phyloP scores from a whole-genome alignment of 2,797 vertebrate species.

The Sebastes trivittatus region DNA sequence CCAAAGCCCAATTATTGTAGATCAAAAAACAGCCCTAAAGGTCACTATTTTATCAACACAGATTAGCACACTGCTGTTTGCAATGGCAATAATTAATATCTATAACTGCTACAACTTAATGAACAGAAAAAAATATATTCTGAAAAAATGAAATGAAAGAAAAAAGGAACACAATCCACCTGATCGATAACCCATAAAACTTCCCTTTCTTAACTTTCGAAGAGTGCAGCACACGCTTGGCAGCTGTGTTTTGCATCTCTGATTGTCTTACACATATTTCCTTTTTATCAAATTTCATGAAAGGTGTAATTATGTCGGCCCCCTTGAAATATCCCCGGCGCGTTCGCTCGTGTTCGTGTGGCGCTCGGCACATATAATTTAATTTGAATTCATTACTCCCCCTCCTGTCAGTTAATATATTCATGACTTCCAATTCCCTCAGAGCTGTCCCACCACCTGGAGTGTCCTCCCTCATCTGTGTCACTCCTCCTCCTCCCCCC shows the following conservation, averaged over 20 bases:
- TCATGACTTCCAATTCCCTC: constrained; percentile 89
- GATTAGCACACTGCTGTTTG: background rate
- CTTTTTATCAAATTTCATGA: constrained; percentile 79
- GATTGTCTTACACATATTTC: constrained; percentile 78
- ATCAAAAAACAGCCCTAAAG: constrained; percentile 2
- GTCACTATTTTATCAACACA: background rate
- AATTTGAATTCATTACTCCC: constrained; percentile 90
- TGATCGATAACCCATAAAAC: constrained; percentile 17
- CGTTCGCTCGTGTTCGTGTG: constrained; percentile 74
- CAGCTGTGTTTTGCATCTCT: constrained; percentile 71
- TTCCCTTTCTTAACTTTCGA: constrained; percentile 56
- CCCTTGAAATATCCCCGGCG: constrained; percentile 82
- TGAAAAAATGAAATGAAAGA: background rate
- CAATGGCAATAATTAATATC: background rate
- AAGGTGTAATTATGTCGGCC: constrained; percentile 85
- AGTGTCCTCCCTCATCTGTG: constrained; percentile 89
- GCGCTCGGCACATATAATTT: constrained; percentile 86
- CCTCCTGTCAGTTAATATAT: constrained; percentile 88
- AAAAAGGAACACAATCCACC: background rate
- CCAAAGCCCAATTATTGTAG: constrained; percentile 23
- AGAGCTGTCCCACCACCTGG: constrained; percentile 87
- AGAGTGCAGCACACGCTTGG: constrained; percentile 34
- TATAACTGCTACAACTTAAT: background rate
- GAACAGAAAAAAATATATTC: background rate
- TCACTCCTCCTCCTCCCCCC: constrained; percentile 73